Conservation (phyloP, 2,797 vertebrate genomes). For the Cephalopachus bancanus region DNA sequence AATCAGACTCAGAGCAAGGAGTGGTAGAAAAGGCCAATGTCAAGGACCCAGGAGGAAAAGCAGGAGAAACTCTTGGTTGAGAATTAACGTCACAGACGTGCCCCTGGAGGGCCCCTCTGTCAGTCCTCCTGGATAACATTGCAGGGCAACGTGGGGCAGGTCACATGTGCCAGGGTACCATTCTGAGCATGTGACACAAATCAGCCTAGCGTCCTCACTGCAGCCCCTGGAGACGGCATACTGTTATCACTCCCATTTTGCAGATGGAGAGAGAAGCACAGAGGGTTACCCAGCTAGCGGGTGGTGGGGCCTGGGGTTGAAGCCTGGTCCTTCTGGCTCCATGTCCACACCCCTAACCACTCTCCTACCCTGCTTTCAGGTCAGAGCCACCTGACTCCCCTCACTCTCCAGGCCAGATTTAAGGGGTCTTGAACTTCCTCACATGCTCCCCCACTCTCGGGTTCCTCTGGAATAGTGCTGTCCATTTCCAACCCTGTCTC, state of each 20-base stretch:
- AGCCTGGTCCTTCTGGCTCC: neutral
- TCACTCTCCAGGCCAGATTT: neutral
- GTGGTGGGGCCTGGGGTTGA: too few species aligned
- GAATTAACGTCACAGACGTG: neutral
- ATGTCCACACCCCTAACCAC: neutral
- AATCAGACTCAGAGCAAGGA: neutral
- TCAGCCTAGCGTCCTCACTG: neutral
- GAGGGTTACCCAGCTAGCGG: neutral
- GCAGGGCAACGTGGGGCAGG: accelerated
- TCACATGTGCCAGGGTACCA: accelerated
- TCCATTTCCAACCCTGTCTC: neutral
- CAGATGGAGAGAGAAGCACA: neutral
- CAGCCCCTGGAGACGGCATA: neutral
- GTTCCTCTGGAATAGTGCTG: neutral
- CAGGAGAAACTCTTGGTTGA: too few species aligned
- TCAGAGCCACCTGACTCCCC: neutral
- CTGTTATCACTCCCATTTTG: neutral
- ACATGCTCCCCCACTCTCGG: neutral
- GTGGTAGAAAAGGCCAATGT: neutral
- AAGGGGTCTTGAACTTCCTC: neutral
- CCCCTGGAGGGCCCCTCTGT: neutral
- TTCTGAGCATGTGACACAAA: neutral
- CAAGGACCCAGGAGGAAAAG: neutral
- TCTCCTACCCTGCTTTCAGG: neutral
- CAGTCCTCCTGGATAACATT: neutral